Evolutionary conservation across 2,888 invertebrate species (phyloP).

Genomic region (Leptinotarsa juncta): DNA sequence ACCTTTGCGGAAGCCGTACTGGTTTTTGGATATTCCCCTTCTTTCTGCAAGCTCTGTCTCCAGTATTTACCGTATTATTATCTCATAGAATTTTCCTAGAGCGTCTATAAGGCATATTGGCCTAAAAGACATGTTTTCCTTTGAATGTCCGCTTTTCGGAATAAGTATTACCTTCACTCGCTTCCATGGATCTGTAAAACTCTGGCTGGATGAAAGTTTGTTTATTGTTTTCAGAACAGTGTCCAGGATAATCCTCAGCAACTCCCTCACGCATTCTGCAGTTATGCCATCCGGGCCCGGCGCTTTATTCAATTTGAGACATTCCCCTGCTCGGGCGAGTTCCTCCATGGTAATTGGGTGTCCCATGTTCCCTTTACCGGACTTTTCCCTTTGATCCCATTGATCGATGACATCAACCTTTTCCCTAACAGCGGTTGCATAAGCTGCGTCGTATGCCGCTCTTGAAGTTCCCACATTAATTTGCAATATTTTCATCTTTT

Average conservation of each 20-base stretch:
- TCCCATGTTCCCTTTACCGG: too few species aligned
- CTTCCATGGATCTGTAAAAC: conserved; percentile 12
- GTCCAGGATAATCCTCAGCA: neutral
- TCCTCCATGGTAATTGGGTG: neutral
- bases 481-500: too few species aligned
- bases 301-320: conserved; percentile 20
- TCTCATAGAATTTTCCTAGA: conserved; percentile 14
- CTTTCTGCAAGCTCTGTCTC: neutral
- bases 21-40: neutral
- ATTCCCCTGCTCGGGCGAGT: neutral
- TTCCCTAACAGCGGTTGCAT: too few species aligned
- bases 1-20: conserved; percentile 15
- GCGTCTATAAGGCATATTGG: conserved; percentile 19
- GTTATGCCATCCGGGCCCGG: conserved; percentile 13
- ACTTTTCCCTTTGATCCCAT: too few species aligned
- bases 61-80: neutral
- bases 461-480: too few species aligned
- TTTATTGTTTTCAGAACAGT: neutral
- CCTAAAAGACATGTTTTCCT: neutral
- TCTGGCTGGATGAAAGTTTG: neutral
- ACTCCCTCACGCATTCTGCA: conserved; percentile 4
- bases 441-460: too few species aligned
- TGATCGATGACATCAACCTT: too few species aligned
- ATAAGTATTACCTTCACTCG: neutral
- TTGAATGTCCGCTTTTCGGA: neutral